Evolutionary conservation across 2,888 invertebrate genomes (phyloP).

Genomic region (Pristionchus fissidentatus): DNA sequence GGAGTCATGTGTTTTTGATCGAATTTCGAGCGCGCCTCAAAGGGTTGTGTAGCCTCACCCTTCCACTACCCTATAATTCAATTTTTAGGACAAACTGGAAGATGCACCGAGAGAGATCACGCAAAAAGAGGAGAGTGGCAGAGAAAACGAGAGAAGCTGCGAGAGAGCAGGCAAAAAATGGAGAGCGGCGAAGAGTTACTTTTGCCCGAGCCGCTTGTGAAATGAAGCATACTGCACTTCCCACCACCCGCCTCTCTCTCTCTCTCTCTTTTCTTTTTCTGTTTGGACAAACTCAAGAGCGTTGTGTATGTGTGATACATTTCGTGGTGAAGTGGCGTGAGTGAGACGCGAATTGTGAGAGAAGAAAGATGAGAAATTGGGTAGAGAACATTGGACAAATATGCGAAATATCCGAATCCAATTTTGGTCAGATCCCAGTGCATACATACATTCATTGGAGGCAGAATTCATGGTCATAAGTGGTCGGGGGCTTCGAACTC

Average conservation of each 20-base stretch:
- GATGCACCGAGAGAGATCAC: slow-evolving; percentile 9
- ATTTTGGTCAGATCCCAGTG: too few relatives aligned
- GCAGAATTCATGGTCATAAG: too few relatives aligned
- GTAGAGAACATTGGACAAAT: too few relatives aligned
- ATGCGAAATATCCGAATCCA: too few relatives aligned
- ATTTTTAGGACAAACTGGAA: neutral
- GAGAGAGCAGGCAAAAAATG: too few relatives aligned
- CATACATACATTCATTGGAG: too few relatives aligned
- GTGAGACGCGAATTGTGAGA: too few relatives aligned
- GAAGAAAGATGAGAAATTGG: too few relatives aligned
- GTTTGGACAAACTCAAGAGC: slow-evolving; percentile 41
- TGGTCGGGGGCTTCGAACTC: too few relatives aligned
- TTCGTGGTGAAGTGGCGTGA: too few relatives aligned
- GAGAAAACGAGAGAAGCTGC: neutral
- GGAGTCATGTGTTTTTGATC: neutral
- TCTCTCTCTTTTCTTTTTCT: slow-evolving; percentile 24
- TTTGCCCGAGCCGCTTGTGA: slow-evolving; percentile 1
- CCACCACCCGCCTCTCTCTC: neutral
- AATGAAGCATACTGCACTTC: slow-evolving; percentile 39
- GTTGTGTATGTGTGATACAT: too few relatives aligned
- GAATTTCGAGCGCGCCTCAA: neutral
- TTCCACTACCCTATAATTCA: slow-evolving; percentile 6
- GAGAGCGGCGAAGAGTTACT: too few relatives aligned
- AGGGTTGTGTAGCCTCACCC: slow-evolving; percentile 27
- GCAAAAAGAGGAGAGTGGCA: neutral